Base-by-base conservation (phyloP, 2,888 invertebrate genomes). In the Fissipunctia ypsillon region DNA sequence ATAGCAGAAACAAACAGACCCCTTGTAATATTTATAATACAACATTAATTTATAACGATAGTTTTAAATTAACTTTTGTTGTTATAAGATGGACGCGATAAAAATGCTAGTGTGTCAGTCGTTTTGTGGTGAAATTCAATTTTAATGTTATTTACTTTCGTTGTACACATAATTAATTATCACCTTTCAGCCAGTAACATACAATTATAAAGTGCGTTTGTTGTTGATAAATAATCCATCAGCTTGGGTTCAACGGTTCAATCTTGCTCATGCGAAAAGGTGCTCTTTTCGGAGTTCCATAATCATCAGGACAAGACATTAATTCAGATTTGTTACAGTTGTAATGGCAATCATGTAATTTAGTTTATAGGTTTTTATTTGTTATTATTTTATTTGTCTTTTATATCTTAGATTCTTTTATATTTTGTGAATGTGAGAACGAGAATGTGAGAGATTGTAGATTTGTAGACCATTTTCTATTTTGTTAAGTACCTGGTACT, bases 1-100 rank as follows among this genome's bases (percentile, higher is more conserved):
- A 70, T 76, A 76, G 19, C 56, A 59, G 16, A 68, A 59, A 81
- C 50, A 45, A 64, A 70, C 25, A 50, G 25, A 65, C 38, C 38
- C 35, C n/a, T 25, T 76, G 43, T 56, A 56, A 66, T 61, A 57
- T 80, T 48, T 56, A 25, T 50, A 52, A 68, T 35, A 54, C 14
- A 68, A 80, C 12, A 31, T 52, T 50, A 54, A 68, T 61, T 66
- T 31, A n/a, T 22, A 65, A 68, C 48, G 50, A 60, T 65, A 60
- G n/a, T 59, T 75, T 67, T 52, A 59, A 69, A 50, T 70, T 59
- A 61, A 14, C 57, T 48, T 69, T 70, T 41, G n/a, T 61, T 59
- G n/a, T 64, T 38, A 22, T 35, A 41, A 68, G 54, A 65, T 60
- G 12, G 65, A 1, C 16, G 54, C 64, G 56, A 81, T 71, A 68